Evolutionary conservation across 2,797 vertebrate genomes (phyloP).

Genomic region (Furcifer pardalis): DNA sequence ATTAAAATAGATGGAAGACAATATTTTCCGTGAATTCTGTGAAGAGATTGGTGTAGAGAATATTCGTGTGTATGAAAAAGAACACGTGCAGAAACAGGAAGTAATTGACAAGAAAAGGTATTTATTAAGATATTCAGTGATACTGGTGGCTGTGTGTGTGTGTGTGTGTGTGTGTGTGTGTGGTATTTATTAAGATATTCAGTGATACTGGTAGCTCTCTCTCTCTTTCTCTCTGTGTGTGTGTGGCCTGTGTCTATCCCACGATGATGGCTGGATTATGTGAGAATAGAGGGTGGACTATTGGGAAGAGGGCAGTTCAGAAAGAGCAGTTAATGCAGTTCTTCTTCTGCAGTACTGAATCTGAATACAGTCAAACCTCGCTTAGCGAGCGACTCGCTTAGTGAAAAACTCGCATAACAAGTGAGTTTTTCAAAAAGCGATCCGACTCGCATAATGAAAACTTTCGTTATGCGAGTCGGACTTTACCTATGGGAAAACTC

Average conservation of each 20-base stretch:
- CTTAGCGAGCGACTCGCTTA: too few relatives aligned
- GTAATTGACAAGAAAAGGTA: slow-evolving; percentile 91
- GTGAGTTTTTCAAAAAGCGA: too few relatives aligned
- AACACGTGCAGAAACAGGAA: slow-evolving; percentile 82
- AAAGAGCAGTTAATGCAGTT: too few relatives aligned
- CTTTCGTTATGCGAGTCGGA: too few relatives aligned
- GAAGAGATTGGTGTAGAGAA: slow-evolving; percentile 87
- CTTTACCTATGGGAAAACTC: too few relatives aligned
- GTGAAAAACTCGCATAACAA: too few relatives aligned
- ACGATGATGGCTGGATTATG: background rate
- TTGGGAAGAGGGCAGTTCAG: too few relatives aligned
- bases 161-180: too few relatives aligned
- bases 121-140: background rate
- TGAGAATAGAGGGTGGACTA: background rate
- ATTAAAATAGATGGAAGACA: slow-evolving; percentile 85
- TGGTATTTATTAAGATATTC: slow-evolving; percentile 73
- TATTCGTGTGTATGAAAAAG: slow-evolving; percentile 92
- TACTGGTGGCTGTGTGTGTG: background rate
- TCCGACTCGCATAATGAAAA: too few relatives aligned
- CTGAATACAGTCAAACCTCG: too few relatives aligned
- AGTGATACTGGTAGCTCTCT: background rate
- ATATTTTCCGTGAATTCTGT: slow-evolving; percentile 90
- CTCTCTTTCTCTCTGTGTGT: too few relatives aligned
- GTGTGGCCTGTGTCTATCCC: background rate
- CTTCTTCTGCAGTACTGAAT: too few relatives aligned